Conservation (phyloP, 2,113 vertebrate species). For the Rhinoderma darwinii region DNA sequence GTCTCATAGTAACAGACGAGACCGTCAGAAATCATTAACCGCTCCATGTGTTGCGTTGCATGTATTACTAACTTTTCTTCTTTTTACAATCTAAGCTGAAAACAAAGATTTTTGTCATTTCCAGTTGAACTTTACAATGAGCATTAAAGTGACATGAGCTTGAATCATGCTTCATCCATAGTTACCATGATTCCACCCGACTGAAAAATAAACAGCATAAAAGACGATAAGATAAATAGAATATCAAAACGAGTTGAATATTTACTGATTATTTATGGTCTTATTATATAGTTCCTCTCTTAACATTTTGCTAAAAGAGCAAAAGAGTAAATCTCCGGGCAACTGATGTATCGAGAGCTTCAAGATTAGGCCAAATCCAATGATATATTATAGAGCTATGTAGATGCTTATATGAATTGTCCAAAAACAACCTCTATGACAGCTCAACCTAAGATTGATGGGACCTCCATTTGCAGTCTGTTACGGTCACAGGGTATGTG, state of each 20-base stretch:
- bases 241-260: neutral
- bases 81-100: neutral
- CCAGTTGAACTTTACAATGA: neutral
- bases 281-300: neutral
- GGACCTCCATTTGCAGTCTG: no score
- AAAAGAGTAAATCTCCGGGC: neutral
- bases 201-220: neutral
- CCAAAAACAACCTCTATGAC: no score
- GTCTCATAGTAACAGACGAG: neutral
- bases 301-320: constrained; percentile 1
- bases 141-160: neutral
- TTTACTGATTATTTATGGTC: neutral
- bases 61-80: neutral
- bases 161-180: neutral
- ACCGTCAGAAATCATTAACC: neutral
- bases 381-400: no score
- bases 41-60: neutral
- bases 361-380: neutral
- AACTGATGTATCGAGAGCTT: neutral
- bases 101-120: neutral
- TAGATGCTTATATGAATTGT: no score
- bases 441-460: no score
- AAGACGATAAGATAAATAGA: neutral
- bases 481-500: no score
- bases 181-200: neutral